Percentiles rank a stretch among this genome's conserved stretches.
Conservation (phyloP, 2,797 vertebrate species). For the Acrocephalus scirpaceus region DNA sequence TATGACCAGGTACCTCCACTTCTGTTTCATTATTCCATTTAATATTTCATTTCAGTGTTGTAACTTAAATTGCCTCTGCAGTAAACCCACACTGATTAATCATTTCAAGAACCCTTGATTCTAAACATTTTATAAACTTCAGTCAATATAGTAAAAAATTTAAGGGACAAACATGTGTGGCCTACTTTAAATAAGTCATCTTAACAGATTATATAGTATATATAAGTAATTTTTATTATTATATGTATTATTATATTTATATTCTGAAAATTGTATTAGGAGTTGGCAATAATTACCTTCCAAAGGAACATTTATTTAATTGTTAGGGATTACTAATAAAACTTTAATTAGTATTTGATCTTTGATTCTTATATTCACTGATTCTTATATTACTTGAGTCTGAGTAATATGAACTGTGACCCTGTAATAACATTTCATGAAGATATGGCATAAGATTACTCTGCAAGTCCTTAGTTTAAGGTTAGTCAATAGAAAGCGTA, state of each 20-base stretch:
- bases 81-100: background rate
- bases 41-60: background rate
- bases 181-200: background rate
- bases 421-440: background rate
- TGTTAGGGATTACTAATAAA: background rate
- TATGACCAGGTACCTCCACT: background rate
- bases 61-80: background rate
- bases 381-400: background rate
- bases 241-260: background rate
- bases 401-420: background rate
- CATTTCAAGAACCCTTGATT: background rate
- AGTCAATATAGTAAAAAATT: background rate
- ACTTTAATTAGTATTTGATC: background rate
- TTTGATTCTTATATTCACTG: background rate
- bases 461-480: background rate
- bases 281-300: background rate
- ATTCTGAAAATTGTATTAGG: background rate
- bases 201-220: background rate
- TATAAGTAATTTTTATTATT: background rate
- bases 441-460: background rate
- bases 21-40: background rate
- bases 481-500: background rate
- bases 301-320: background rate
- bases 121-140: background rate
- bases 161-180: rapidly evolving